Evolutionary conservation across 2,888 invertebrate species (phyloP).

Genomic region (Campopleginae sp.): DNA sequence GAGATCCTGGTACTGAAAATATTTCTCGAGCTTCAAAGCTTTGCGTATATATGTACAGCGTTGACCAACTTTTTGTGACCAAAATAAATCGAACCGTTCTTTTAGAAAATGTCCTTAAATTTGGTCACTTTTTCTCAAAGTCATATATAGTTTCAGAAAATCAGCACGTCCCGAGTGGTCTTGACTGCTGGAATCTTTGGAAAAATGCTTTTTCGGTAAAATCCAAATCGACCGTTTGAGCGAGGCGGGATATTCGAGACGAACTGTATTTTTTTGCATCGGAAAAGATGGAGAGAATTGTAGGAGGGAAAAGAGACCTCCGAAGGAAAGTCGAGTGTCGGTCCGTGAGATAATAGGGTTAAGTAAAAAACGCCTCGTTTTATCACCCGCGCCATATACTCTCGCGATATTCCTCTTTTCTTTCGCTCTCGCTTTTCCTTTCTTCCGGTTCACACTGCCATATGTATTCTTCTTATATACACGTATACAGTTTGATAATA

Average conservation of each 20-base stretch:
- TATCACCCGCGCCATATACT: conserved; percentile 67
- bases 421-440: conserved; percentile 5
- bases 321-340: conserved; percentile 62
- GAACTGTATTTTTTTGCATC: neutral
- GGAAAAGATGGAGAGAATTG: neutral
- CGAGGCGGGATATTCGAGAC: neutral
- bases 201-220: neutral
- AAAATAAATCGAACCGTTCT: no score
- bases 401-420: conserved; percentile 16
- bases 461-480: neutral
- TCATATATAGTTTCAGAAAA: no score
- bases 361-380: conserved; percentile 76
- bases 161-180: no score
- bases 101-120: no score
- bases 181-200: neutral
- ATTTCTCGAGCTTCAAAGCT: conserved; percentile 64
- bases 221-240: neutral
- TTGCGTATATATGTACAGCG: conserved; percentile 10
- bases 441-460: neutral
- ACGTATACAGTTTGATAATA: neutral
- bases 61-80: no score
- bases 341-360: conserved; percentile 73
- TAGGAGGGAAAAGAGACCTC: conserved; percentile 36
- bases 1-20: conserved; percentile 53
- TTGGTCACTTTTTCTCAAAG: no score